Base-by-base conservation (phyloP, 2,888 invertebrate species). In the Choreutis nemorana region DNA sequence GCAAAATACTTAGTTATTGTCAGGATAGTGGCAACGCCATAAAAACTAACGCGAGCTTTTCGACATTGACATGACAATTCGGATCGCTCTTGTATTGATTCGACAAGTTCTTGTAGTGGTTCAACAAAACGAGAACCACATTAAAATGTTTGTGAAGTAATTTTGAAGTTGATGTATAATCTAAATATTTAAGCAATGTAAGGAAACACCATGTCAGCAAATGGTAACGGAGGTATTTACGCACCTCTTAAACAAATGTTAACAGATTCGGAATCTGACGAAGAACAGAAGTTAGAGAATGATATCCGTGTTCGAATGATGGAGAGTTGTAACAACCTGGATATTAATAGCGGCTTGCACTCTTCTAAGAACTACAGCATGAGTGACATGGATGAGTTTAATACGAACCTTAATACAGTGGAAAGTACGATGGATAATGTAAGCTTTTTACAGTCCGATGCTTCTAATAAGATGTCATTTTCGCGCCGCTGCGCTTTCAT, bases 261-360 rank as follows among this genome's bases (percentile, higher is more conserved):
- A 44, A 85, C 89, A 31, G 90, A 90, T 62, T 88, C 89, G 0
- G 88, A 90, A 47, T 89, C 89, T 1, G 90, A 90, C 48, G 89
- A 88, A 48, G 90, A 90, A 16, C 57, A 63, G 9, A 66, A 65
- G 44, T 37, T 67, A 24, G 62, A 72, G 39, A 61, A 73, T 64
- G 65, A 51, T 23, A 45, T 45, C 35, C 57, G 59, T 29, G 56
- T 62, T 33, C 62, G 64, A 47, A 49, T 53, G 24, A 50, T 62
- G 7, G 71, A 70, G 21, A 70, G 67, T 39, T 71, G 66, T 45
- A 71, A 71, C 40, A 70, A 73, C 40, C 42, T 78, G 51, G 77
- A 75, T 37, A 71, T 64, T 41, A 77, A 77, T 37, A 75, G 68
- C 40, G 77, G 77, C 14, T 44, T 71, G 30, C 73, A 70, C 35